Conservation (phyloP, 1,140 invertebrate genomes). For the Dryas iulia region DNA sequence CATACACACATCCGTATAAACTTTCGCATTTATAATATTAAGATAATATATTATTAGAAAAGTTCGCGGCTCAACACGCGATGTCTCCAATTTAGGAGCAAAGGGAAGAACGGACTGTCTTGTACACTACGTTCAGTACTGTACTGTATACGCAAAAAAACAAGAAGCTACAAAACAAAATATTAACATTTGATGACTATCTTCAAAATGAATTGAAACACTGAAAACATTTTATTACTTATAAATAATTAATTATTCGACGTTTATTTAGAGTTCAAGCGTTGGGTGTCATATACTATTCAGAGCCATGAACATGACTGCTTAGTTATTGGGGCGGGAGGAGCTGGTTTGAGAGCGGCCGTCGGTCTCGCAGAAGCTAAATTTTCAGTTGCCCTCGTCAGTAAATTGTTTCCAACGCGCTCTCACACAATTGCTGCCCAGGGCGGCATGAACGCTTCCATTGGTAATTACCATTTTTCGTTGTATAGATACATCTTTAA, state of each 20-base stretch:
- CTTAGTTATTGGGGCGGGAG: conserved; percentile 97
- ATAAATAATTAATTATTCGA: background rate
- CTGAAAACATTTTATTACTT: background rate
- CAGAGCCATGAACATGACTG: conserved; percentile 95
- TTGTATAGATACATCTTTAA: too few species aligned
- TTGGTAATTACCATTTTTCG: conserved; percentile 65
- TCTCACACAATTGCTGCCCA: conserved; percentile 99
- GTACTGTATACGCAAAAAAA: too few species aligned
- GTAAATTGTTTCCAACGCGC: conserved; percentile 98
- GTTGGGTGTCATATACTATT: conserved; percentile 34
- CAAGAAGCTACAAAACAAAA: too few species aligned
- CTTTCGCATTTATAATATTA: too few species aligned
- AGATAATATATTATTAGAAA: too few species aligned
- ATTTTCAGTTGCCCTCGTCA: conserved; percentile 96
- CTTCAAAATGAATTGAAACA: too few species aligned
- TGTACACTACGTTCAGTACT: too few species aligned
- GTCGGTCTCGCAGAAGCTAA: conserved; percentile 96
- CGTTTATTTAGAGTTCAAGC: background rate
- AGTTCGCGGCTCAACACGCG: too few species aligned
- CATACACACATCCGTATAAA: too few species aligned
- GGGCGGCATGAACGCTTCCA: conserved; percentile 97
- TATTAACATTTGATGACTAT: too few species aligned
- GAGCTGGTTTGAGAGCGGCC: conserved; percentile 96
- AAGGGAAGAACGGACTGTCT: too few species aligned
- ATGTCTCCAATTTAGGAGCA: too few species aligned